A percentile compares a stretch with the other conserved stretches of the same genome.
phyloP scores from a whole-genome alignment of 2,888 invertebrate genomes.

The Philaethria dido region DNA sequence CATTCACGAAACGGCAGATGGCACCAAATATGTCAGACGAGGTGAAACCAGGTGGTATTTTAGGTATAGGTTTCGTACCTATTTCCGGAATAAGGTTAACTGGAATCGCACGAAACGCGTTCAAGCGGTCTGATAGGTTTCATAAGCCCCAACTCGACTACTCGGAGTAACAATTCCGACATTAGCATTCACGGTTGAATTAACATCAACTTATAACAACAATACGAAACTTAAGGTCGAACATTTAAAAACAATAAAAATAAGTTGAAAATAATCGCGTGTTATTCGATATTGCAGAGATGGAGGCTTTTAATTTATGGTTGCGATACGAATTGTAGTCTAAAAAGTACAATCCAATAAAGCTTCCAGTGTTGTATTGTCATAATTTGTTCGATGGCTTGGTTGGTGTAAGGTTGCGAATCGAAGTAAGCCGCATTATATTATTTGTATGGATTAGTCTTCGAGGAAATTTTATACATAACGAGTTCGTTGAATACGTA shows the following conservation, averaged over 20 bases:
- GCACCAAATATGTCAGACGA: slow-evolving; percentile 10
- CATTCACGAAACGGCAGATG: slow-evolving; percentile 21
- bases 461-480: slow-evolving; percentile 32
- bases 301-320: slow-evolving; percentile 7
- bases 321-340: slow-evolving; percentile 11
- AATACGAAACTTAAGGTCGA: slow-evolving; percentile 14
- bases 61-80: slow-evolving; percentile 8
- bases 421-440: slow-evolving; percentile 34
- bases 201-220: background rate
- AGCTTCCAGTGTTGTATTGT: slow-evolving; percentile 24
- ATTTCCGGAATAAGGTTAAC: slow-evolving; percentile 17
- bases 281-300: slow-evolving; percentile 21
- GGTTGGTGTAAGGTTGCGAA: slow-evolving; percentile 28
- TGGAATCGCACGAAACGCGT: background rate
- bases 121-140: background rate
- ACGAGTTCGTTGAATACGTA: slow-evolving; percentile 19
- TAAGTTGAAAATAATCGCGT: slow-evolving; percentile 4
- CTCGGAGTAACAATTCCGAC: background rate
- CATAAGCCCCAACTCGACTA: background rate
- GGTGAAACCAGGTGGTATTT: slow-evolving; percentile 13
- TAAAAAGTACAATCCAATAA: slow-evolving; percentile 24
- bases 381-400: slow-evolving; percentile 12
- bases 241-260: slow-evolving; percentile 6
- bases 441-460: slow-evolving; percentile 33
- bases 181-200: background rate